Base-by-base conservation (phyloP, 2,797 vertebrate genomes). In the Poecilia picta region DNA sequence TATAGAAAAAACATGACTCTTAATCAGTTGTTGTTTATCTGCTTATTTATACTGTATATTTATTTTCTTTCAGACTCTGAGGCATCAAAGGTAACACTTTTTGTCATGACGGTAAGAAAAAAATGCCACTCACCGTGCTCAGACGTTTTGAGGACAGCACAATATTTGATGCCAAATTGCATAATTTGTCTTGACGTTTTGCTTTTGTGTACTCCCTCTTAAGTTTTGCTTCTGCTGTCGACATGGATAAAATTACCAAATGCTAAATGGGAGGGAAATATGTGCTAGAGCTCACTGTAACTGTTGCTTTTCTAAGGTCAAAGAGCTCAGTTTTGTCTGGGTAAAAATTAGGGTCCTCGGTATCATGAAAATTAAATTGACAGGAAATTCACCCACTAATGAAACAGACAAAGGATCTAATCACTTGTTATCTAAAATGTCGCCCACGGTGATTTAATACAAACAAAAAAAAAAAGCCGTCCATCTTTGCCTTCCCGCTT, bases 361-460 rank as follows among this genome's bases (percentile, higher is more conserved):
- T 85, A 77, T 90, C 78, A 66, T 70, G 39, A 51, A 90, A 90
- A 90, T 88, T 79, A 82, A 91, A 90, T 76, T 90, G 85, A 88
- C 88, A 87, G 81, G 82, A 90, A 91, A 90, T 86, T 80, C 39
- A 79, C 84, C 78, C 28, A n/a, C 83, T 92, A 90, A 92, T 92
- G 85, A 93, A 92, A 90, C 78, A 77, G 85, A 90, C 90, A 87
- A 90, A 89, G 76, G 74, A 83, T 64, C 83, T 86, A 90, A 93
- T 88, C 82, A 81, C 81, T 85, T 87, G 85, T 89, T 90, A 89
- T 91, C 86, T 85, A 79, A 91, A 90, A 92, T 90, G 86, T 87
- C 74, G 18, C 80, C 81, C 41, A 68, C 33, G 79, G 86, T 87
- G 85, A 87, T 88, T 84, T 78, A 62, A 81, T 81, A 85, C 82